These are phyloP conservation scores for Paralichthys olivaceus DNA, from an alignment of 2,113 vertebrate genomes.

Conservation along the genomic window DNA sequence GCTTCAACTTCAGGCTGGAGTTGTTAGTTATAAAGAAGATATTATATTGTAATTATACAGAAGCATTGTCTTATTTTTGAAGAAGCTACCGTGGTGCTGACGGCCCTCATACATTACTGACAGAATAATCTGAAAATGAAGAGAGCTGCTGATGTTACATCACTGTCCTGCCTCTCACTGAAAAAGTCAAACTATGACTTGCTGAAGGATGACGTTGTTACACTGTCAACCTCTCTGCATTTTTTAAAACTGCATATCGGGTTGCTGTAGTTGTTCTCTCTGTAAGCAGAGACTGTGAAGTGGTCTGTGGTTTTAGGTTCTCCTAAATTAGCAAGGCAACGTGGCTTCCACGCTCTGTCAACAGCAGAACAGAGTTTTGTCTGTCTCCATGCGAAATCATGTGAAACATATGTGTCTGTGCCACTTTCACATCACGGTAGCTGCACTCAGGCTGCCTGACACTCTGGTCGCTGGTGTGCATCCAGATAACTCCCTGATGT, in stretches of 20 bases:
- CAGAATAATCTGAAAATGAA: constrained; percentile 8
- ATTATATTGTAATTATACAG: constrained; percentile 29
- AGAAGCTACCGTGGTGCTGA: constrained; percentile 22
- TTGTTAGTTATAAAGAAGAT: constrained; percentile 27
- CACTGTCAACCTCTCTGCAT: constrained; percentile 1
- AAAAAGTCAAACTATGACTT: background rate
- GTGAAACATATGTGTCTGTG: constrained; percentile 24
- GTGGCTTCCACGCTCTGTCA: constrained; percentile 16
- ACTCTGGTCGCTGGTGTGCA: constrained; percentile 4
- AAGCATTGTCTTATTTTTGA: constrained; percentile 16
- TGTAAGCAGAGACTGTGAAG: constrained; percentile 9
- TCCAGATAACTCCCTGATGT: constrained; percentile 22
- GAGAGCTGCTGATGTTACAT: constrained; percentile 16
- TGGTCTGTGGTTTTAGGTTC: constrained; percentile 23
- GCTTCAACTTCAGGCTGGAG: background rate
- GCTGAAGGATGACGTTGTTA: constrained; percentile 1
- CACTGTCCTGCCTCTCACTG: background rate
- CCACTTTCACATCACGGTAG: constrained; percentile 29
- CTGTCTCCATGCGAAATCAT: constrained; percentile 30
- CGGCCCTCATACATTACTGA: constrained; percentile 6
- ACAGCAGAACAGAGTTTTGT: constrained; percentile 14
- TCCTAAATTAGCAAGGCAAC: constrained; percentile 37
- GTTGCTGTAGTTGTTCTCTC: constrained; percentile 38
- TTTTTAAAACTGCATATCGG: constrained; percentile 36
- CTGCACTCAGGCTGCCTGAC: constrained; percentile 1